These are phyloP conservation scores for Tenualosa thibaudeaui DNA, from an alignment of 2,797 vertebrate species.

Conservation along the genomic window DNA sequence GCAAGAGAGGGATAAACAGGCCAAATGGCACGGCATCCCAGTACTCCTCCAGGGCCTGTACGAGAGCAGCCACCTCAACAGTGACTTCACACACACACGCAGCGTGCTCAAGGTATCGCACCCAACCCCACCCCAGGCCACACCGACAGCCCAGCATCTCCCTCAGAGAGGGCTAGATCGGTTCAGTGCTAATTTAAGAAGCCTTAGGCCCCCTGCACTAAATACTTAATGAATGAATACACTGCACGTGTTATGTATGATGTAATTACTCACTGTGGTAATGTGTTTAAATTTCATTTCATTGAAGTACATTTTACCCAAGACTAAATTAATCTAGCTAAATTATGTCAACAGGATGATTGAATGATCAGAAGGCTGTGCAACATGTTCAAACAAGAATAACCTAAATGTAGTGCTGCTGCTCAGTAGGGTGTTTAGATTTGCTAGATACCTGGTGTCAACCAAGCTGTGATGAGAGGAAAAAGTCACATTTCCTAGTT, in stretches of 20 bases:
- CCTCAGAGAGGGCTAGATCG: neutral
- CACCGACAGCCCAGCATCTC: neutral
- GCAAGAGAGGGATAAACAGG: constrained; percentile 89
- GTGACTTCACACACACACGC: constrained; percentile 91
- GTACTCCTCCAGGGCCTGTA: constrained; percentile 88
- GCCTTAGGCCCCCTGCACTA: neutral
- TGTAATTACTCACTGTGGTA: neutral
- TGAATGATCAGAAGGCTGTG: neutral
- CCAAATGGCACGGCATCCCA: constrained; percentile 96
- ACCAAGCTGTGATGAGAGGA: no score
- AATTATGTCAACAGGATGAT: neutral
- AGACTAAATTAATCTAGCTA: neutral
- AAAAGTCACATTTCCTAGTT: no score
- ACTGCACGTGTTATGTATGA: neutral
- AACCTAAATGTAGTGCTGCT: no score
- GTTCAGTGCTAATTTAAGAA: constrained; percentile 14
- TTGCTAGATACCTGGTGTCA: no score
- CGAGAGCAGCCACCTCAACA: constrained; percentile 91
- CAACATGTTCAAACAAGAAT: no score
- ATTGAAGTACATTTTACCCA: neutral
- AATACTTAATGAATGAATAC: constrained; percentile 1
- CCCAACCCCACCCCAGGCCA: neutral
- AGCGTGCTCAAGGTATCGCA: constrained; percentile 38
- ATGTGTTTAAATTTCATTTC: neutral
- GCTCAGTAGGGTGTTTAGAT: no score